Evolutionary conservation across 2,113 vertebrate genomes (phyloP).

Genomic region (Talpa occidentalis): DNA sequence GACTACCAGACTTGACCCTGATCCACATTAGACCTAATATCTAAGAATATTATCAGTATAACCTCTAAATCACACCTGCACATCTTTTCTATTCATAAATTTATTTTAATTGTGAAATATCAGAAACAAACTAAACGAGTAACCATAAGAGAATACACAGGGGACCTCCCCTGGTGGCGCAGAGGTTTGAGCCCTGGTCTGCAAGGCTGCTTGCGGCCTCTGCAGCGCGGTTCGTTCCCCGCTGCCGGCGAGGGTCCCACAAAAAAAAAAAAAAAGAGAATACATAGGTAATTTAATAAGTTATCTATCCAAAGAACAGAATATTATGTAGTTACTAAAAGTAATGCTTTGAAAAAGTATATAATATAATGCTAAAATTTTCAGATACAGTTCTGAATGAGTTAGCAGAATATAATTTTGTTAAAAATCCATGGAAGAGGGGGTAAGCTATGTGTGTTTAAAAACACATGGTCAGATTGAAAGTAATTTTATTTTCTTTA

Average conservation of each 20-base stretch:
- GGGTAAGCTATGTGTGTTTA: background rate
- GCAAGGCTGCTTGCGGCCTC: no score
- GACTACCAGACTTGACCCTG: background rate
- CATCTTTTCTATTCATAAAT: background rate
- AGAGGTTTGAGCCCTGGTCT: no score
- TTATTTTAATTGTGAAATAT: conserved; percentile 1
- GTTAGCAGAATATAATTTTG: background rate
- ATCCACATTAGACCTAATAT: background rate
- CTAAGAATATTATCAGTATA: background rate
- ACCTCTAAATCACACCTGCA: background rate
- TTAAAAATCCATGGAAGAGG: background rate
- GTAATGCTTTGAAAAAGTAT: background rate
- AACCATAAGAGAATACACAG: background rate
- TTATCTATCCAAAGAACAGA: background rate
- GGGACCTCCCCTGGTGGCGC: no score
- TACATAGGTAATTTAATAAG: background rate
- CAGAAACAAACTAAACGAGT: background rate
- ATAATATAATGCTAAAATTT: background rate
- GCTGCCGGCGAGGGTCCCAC: no score
- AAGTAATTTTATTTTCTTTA: background rate
- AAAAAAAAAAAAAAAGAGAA: no score
- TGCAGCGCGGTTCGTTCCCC: no score
- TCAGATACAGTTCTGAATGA: background rate
- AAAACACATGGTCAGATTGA: background rate
- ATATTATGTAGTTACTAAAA: background rate